phyloP scores from a whole-genome alignment of 2,113 vertebrate genomes.

The Notarius quadriscutis region DNA sequence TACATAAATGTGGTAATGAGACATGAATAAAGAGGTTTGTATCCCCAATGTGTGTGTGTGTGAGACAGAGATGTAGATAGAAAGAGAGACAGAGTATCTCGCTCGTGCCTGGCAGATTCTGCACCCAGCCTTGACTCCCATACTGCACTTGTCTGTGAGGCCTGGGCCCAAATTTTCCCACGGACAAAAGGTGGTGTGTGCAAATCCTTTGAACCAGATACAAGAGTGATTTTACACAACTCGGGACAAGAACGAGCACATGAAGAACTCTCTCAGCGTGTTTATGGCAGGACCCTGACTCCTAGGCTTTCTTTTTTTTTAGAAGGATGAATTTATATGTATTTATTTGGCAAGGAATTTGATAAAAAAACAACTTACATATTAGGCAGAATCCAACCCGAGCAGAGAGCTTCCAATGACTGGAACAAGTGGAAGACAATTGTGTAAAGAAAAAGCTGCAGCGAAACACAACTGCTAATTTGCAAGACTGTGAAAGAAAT shows the following conservation, averaged over 20 bases:
- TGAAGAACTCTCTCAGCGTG: background rate
- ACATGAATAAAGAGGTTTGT: background rate
- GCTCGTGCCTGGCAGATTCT: constrained; percentile 53
- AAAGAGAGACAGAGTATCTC: constrained; percentile 7
- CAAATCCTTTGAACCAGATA: background rate
- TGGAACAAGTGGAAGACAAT: background rate
- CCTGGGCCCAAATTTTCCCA: constrained; percentile 45
- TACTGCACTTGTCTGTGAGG: constrained; percentile 53
- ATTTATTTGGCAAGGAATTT: background rate
- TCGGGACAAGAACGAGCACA: background rate
- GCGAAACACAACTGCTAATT: background rate
- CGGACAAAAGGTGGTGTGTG: background rate
- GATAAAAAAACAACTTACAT: background rate
- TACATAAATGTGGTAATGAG: background rate
- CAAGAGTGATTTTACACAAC: background rate
- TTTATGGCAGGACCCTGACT: background rate
- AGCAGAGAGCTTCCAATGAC: background rate
- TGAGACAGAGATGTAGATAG: constrained; percentile 27
- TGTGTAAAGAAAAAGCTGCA: background rate
- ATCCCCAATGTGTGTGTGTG: background rate
- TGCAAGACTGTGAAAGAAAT: background rate
- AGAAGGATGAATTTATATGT: background rate
- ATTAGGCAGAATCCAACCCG: background rate
- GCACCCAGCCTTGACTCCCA: constrained; percentile 53
- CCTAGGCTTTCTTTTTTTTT: background rate